Evolutionary conservation across 2,888 invertebrate species (phyloP).

Genomic region (Tenthredo notha): DNA sequence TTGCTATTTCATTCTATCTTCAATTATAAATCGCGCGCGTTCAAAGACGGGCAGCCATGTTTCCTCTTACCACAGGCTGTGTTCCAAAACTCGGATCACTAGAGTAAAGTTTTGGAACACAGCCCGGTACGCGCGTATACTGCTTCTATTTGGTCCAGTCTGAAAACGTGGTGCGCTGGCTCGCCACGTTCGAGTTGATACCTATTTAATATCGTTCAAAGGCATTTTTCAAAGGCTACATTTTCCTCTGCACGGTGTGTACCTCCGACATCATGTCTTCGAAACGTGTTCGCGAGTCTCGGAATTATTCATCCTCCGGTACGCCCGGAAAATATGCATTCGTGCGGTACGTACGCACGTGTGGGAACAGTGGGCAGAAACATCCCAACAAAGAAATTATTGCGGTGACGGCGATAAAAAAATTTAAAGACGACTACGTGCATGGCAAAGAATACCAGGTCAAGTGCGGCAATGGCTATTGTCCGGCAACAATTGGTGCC

Average conservation of each 20-base stretch:
- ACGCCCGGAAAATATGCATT: neutral
- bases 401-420: neutral
- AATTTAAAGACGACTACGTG: neutral
- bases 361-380: neutral
- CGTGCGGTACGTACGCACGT: neutral
- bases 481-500: neutral
- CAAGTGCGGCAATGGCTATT: neutral
- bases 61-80: too few species aligned
- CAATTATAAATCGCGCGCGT: neutral
- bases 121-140: neutral
- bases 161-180: neutral
- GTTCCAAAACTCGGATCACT: too few species aligned
- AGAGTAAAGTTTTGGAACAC: too few species aligned
- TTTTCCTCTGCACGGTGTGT: too few species aligned
- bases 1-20: neutral
- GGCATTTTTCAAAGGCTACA: too few species aligned
- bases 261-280: neutral
- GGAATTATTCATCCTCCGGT: neutral
- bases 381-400: neutral
- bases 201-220: too few species aligned
- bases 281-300: neutral
- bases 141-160: neutral
- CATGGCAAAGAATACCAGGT: neutral
- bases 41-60: neutral
- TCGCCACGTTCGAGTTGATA: too few species aligned